These are phyloP conservation scores for Pocillopora grandis DNA, from an alignment of 92 coral and sea anemone species.

Conservation along the genomic window DNA sequence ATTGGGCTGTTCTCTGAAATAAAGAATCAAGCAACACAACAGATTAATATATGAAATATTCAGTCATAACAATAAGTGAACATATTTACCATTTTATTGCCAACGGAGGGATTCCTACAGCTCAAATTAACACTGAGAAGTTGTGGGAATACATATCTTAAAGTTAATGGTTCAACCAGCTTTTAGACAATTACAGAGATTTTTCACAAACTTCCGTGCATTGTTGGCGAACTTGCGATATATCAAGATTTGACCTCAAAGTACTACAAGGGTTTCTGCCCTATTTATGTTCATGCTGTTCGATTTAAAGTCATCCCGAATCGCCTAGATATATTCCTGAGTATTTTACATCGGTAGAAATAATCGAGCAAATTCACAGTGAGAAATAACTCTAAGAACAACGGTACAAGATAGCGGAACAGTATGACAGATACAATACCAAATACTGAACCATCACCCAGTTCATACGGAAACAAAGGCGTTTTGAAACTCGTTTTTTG, in stretches of 20 bases:
- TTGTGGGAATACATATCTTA: neutral
- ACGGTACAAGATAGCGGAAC: neutral
- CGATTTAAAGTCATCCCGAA: conserved; percentile 8
- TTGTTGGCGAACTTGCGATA: conserved; percentile 18
- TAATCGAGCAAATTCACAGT: neutral
- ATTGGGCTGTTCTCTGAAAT: conserved; percentile 81
- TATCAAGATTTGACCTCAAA: conserved; percentile 16
- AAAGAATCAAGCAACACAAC: conserved; percentile 20
- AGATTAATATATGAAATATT: conserved; percentile 1
- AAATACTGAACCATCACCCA: conserved; percentile 18
- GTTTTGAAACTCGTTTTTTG: neutral
- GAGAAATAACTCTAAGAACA: conserved; percentile 1
- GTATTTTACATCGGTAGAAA: neutral
- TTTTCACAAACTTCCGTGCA: conserved; percentile 1
- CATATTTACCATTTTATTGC: neutral
- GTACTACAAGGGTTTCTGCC: neutral
- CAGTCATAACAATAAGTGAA: neutral
- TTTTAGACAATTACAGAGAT: neutral
- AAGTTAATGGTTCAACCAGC: neutral
- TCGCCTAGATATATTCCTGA: neutral
- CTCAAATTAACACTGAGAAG: neutral
- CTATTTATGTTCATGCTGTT: conserved; percentile 26
- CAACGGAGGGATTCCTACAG: neutral
- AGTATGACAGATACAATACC: conserved; percentile 15
- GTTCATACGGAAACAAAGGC: conserved; percentile 6